Base-by-base conservation (phyloP, 2,797 vertebrate genomes). In the Tympanoctomys barrerae region DNA sequence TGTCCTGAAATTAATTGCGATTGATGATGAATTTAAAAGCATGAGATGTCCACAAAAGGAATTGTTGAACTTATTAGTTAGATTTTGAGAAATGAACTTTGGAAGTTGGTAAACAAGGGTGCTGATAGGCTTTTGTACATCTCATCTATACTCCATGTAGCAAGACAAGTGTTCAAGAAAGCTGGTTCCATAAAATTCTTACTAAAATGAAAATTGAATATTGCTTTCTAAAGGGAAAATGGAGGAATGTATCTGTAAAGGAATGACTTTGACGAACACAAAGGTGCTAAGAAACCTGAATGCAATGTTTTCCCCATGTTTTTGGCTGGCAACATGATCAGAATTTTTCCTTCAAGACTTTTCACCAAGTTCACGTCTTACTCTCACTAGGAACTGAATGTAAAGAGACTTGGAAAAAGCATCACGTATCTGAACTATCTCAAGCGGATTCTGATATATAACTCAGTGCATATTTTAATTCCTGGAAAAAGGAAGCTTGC, bases 391-490 rank as follows among this genome's bases (percentile, higher is more conserved):
- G 49, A 94, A 52, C 84, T 88, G 85, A 93, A 95, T 71, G 52
- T 93, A 13, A 79, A 80, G 91, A 92, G 46, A 80, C 24, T n/a
- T 24, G 70, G 79, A 4, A 12, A 81, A 91, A 89, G 26, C 39
- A 75, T 10, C 22, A 92, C 28, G 4, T 62, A 77, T 75, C 85
- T 81, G 83, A 64, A 94, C 96, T 87, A 85, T 86, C 83, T 95
- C 89, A 90, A 70, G 36, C 77, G 26, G 24, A 93, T 94, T 95
- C 83, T 68, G 81, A 87, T 81, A 70, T 42, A n/a, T 13, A 95
- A 57, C 42, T 79, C 73, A 36, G 62, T 92, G 33, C 6, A 31
- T 64, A 94, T 95, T 88, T 94, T 94, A 90, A 81, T 83, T 94
- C 36, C 54, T 84, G 68, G 14, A 28, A 70, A 94, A 94, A 66